Evolutionary conservation across 2,113 vertebrate genomes (phyloP).

Genomic region (Hippocampus guttulatus): DNA sequence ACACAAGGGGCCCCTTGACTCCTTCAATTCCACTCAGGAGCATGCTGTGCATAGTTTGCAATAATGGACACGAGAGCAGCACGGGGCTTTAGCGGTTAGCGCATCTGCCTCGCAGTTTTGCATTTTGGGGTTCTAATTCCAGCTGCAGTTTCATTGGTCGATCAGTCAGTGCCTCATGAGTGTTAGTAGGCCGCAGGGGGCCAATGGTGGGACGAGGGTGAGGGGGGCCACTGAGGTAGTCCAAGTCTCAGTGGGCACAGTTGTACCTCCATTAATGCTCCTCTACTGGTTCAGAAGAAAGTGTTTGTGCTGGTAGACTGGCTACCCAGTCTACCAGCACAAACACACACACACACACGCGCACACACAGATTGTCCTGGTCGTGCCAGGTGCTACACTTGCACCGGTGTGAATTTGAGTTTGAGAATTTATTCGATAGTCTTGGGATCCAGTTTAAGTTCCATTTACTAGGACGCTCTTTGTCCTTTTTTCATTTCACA

Average conservation of each 20-base stretch:
- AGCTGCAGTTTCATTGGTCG: background rate
- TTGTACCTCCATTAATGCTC: slow-evolving; percentile 67
- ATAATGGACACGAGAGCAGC: background rate
- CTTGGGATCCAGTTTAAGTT: background rate
- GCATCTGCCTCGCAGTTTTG: background rate
- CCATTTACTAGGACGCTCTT: background rate
- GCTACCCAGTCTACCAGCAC: too few species aligned
- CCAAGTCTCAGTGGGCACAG: slow-evolving; percentile 62
- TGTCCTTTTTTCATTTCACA: background rate
- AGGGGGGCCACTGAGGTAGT: slow-evolving; percentile 47
- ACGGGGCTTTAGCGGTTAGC: background rate
- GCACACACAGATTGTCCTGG: slow-evolving; percentile 30
- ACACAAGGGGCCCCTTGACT: background rate
- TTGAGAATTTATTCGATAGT: background rate
- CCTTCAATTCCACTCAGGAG: background rate
- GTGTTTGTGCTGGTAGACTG: too few species aligned
- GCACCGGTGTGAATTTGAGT: slow-evolving; percentile 26
- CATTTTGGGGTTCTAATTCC: too few species aligned
- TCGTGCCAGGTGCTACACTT: slow-evolving; percentile 52
- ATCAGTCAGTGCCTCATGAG: background rate
- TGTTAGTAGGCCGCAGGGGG: background rate
- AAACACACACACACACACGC: slow-evolving; percentile 4
- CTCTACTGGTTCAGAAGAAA: slow-evolving; percentile 63
- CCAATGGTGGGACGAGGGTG: slow-evolving; percentile 13
- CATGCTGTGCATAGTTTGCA: background rate